Base-by-base conservation (phyloP, 2,797 vertebrate species). In the Denticeps clupeoides region DNA sequence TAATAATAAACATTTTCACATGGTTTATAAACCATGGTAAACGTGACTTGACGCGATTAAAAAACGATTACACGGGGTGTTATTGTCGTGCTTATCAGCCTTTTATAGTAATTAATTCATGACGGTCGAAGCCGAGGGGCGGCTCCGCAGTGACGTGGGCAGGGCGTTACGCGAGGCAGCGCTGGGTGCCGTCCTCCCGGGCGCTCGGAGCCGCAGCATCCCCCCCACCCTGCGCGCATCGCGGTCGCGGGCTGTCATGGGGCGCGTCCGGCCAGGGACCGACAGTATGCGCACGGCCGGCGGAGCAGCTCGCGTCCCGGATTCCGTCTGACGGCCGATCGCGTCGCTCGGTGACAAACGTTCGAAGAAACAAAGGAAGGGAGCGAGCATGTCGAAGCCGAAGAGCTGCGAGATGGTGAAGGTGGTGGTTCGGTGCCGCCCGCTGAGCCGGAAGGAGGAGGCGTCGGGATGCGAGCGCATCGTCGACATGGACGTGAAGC, bases 371-470 rank as follows among this genome's bases (percentile, higher is more conserved):
- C n/a, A n/a, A n/a, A n/a, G 26, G 16, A 12, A 10, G 10, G 45
- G 4, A 41, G n/a, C n/a, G 32, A 63, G 56, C 31, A 84, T 85
- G 85, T 84, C 85, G 40, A 85, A 84, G 71, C 57, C 53, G 56
- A 89, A 84, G 69, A 77, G 77, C 11, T 71, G 75, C 57, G 93
- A 97, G 80, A 80, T 91, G 47, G 85, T 98, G 9, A 82, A 80
- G 85, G 94, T 98, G 81, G 93, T 95, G 83, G 90, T 91, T 49
- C 84, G 93, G 52, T 94, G 93, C 78, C 88, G 94, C 51, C 91
- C 93, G 5, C 63, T 89, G 67, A 90, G 65, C 82, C 72, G 82
- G 58, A 87, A 70, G 67, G 94, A 97, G 69, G 85, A 82, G 63
- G 71, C 72, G 1, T 64, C 72, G 8, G 80, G 70, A 4, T 75